Percentiles rank a stretch among this genome's conserved stretches.
Evolutionary conservation across 2,113 vertebrate species (phyloP).

Genomic region (Triplophysa rosa): DNA sequence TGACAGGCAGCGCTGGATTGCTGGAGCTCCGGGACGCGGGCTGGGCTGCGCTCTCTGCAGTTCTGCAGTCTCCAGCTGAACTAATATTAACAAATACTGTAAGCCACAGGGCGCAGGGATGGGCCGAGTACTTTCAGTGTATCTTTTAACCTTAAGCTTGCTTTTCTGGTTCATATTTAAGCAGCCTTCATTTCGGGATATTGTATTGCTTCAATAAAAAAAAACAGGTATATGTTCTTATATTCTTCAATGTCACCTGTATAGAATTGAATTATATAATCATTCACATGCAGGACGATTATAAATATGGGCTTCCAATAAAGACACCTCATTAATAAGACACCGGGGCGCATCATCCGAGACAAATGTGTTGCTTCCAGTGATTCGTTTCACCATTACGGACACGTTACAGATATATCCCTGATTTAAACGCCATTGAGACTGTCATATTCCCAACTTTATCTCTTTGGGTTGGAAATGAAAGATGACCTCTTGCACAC

Average conservation of each 20-base stretch:
- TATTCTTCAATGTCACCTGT: not conserved
- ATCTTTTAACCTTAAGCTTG: constrained; percentile 4
- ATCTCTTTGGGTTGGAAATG: constrained; percentile 71
- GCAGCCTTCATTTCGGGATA: not conserved
- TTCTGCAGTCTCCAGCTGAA: constrained; percentile 35
- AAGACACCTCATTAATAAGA: constrained; percentile 45
- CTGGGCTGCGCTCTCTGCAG: constrained; percentile 37
- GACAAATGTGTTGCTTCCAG: constrained; percentile 45
- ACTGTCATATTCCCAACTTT: constrained; percentile 71
- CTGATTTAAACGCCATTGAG: constrained; percentile 68
- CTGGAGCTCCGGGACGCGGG: constrained; percentile 25
- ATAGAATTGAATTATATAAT: not conserved
- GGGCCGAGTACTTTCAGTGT: not conserved
- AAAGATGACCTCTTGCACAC: constrained; percentile 73
- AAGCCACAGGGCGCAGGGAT: constrained; percentile 26
- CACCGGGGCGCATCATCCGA: constrained; percentile 43
- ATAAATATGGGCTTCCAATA: constrained; percentile 37
- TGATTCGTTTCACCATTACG: constrained; percentile 62
- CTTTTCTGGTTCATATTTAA: not conserved
- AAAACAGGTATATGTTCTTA: not conserved
- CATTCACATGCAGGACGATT: not conserved
- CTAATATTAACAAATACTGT: constrained; percentile 39
- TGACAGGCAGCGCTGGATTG: constrained; percentile 68
- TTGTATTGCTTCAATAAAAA: not conserved
- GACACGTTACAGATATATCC: constrained; percentile 69